Evolutionary conservation across 2,797 vertebrate species (phyloP).

Genomic region (Netta rufina): DNA sequence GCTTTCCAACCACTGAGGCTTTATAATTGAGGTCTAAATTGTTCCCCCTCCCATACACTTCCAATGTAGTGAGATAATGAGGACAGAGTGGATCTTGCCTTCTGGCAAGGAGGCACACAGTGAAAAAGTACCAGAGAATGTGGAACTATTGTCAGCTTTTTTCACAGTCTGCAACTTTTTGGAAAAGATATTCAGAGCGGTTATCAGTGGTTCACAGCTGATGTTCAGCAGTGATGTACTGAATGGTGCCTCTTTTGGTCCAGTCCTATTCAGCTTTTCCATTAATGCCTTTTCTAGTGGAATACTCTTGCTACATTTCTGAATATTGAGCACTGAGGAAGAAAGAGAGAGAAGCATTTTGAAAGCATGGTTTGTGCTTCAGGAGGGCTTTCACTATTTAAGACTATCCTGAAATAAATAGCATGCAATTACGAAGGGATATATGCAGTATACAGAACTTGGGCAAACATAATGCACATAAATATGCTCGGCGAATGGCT

Average conservation of each 20-base stretch:
- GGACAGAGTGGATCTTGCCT: not conserved
- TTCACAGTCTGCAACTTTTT: not conserved
- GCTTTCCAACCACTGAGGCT: not conserved
- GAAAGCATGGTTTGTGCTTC: not conserved
- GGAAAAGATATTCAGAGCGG: not conserved
- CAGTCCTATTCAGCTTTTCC: not conserved
- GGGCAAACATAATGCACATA: not conserved
- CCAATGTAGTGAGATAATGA: not conserved
- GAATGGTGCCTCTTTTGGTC: not conserved
- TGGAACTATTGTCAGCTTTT: not conserved
- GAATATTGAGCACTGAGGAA: rapidly evolving
- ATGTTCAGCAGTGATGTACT: not conserved
- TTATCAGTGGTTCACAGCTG: not conserved
- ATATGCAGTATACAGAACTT: not conserved
- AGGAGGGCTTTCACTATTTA: not conserved
- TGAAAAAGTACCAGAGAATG: not conserved
- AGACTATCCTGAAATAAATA: not conserved
- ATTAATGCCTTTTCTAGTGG: not conserved
- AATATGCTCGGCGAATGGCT: not conserved
- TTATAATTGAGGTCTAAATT: not conserved
- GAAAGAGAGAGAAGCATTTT: not conserved
- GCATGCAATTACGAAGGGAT: not conserved
- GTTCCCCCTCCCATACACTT: not conserved
- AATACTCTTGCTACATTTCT: rapidly evolving
- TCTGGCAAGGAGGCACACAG: not conserved